A percentile compares a stretch with the other conserved stretches of the same genome.
Evolutionary conservation across 2,888 invertebrate species (phyloP).

Genomic region (Nomada ruficornis): DNA sequence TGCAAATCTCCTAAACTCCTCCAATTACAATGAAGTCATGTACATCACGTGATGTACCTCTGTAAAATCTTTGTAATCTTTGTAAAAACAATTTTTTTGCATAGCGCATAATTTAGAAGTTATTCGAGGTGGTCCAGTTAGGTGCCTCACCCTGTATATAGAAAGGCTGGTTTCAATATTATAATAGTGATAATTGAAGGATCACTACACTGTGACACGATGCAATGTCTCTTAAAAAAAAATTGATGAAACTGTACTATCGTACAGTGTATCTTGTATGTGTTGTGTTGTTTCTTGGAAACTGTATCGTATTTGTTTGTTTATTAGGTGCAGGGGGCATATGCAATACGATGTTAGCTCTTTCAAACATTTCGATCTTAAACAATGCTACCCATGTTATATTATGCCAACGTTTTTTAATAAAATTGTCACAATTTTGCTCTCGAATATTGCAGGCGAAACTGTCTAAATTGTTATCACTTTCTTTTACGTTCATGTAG

Average conservation of each 20-base stretch:
- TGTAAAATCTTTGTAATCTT: no score
- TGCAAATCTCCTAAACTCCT: no score
- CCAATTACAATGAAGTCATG: no score
- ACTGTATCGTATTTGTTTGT: background rate
- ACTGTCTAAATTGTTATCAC: background rate
- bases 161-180: background rate
- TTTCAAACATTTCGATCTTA: background rate
- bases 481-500: background rate
- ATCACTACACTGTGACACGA: slow-evolving; percentile 49
- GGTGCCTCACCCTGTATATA: background rate
- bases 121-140: background rate
- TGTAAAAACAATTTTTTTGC: no score
- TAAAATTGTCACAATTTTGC: background rate
- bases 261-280: background rate
- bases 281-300: background rate
- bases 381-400: background rate
- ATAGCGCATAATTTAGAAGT: no score
- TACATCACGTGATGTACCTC: no score
- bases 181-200: slow-evolving; percentile 28
- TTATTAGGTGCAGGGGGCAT: background rate
- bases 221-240: slow-evolving; percentile 10
- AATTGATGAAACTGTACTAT: slow-evolving; percentile 70
- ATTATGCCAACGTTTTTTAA: background rate
- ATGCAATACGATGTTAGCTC: background rate
- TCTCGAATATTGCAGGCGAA: background rate